These are phyloP conservation scores for Drosophila conformis DNA, from an alignment of 2,888 invertebrate species.

Conservation along the genomic window DNA sequence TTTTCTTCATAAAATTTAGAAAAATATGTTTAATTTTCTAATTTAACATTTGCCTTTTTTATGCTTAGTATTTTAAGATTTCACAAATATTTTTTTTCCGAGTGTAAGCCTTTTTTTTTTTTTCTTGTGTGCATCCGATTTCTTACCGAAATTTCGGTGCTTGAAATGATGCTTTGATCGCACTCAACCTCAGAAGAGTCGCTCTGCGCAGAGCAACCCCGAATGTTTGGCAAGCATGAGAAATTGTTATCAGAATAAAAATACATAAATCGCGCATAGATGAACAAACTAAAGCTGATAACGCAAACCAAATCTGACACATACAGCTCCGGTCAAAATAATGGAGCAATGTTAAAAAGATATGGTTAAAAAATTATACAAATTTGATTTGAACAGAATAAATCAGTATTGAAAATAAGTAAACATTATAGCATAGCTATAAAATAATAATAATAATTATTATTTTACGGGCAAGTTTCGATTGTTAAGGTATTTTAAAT, in stretches of 20 bases:
- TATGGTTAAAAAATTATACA: background rate
- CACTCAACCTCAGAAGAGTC: slow-evolving; percentile 88
- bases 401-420: too few relatives aligned
- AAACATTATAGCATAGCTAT: too few relatives aligned
- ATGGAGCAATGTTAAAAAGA: background rate
- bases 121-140: slow-evolving; percentile 8
- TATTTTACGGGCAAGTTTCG: too few relatives aligned
- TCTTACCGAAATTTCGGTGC: slow-evolving; percentile 88
- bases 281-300: slow-evolving; percentile 55
- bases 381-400: too few relatives aligned
- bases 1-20: background rate
- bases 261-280: slow-evolving; percentile 33
- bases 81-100: background rate
- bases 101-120: background rate
- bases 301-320: slow-evolving; percentile 31
- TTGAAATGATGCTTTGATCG: slow-evolving; percentile 88
- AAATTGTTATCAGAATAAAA: slow-evolving; percentile 58
- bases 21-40: background rate
- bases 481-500: too few relatives aligned
- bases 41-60: too few relatives aligned
- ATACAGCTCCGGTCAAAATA: slow-evolving; percentile 14
- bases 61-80: too few relatives aligned
- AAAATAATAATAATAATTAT: too few relatives aligned
- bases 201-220: slow-evolving; percentile 84
- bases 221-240: slow-evolving; percentile 54